Percentiles rank a stretch among this genome's conserved stretches.
These are phyloP conservation scores for Diacarnus erythraeanus DNA, from an alignment of 37 sponge, comb jelly and placozoan genomes.

Conservation along the genomic window DNA sequence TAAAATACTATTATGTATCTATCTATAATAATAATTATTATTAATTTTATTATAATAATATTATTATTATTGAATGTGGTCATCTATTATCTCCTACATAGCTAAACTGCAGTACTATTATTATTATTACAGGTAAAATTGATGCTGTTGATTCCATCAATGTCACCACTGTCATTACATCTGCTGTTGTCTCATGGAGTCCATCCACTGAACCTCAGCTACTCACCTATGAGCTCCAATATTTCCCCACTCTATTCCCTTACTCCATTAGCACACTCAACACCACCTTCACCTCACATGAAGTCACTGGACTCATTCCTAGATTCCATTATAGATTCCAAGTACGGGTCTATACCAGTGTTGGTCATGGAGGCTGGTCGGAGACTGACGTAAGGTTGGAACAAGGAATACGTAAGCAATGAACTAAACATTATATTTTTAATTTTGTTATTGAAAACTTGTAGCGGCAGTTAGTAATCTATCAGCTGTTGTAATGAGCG, in stretches of 20 bases:
- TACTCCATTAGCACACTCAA: neutral
- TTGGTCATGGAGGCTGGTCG: neutral
- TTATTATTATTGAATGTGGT: too few species aligned
- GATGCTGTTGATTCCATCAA: neutral
- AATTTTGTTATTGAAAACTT: neutral
- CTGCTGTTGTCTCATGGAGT: neutral
- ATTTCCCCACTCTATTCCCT: neutral
- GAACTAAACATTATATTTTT: neutral
- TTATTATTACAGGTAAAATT: neutral
- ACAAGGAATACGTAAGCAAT: constrained; percentile 1
- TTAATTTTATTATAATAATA: too few species aligned
- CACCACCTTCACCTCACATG: neutral
- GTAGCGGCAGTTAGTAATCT: neutral
- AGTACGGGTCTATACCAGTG: neutral
- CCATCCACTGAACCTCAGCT: neutral
- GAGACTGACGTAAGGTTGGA: neutral
- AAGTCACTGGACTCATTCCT: neutral
- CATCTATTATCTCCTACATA: too few species aligned
- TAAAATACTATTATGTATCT: too few species aligned
- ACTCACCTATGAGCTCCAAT: neutral
- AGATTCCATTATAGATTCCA: neutral
- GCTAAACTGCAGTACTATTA: too few species aligned
- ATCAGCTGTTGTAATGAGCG: neutral
- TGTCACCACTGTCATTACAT: neutral
- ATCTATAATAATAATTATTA: too few species aligned